Conservation (phyloP, 2,797 vertebrate genomes). For the Argyrosomus regius region DNA sequence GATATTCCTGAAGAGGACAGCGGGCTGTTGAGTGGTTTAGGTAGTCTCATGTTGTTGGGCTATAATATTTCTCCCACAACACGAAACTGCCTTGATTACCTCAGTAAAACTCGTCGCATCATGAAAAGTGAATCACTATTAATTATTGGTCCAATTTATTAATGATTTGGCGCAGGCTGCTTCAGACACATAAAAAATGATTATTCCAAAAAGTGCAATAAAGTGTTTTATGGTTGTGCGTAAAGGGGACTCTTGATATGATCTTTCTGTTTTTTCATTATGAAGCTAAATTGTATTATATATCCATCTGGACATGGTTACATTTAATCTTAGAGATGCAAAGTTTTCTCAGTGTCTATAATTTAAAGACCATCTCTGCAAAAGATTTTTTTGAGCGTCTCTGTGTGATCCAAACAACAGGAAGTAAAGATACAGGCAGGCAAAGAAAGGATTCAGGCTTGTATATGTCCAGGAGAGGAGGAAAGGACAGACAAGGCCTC, state of each 20-base stretch:
- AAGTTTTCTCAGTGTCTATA: not conserved
- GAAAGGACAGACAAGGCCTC: constrained; percentile 92
- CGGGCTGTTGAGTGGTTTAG: constrained; percentile 95
- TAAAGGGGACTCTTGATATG: constrained; percentile 26
- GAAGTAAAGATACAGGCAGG: constrained; percentile 20
- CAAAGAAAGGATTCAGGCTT: constrained; percentile 47
- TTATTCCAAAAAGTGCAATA: constrained; percentile 27
- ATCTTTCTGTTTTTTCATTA: not conserved
- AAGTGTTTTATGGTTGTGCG: constrained; percentile 50
- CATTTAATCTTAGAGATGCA: not conserved
- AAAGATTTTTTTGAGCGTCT: not conserved
- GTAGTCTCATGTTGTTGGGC: constrained; percentile 99
- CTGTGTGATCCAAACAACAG: constrained; percentile 23
- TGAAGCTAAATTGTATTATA: not conserved
- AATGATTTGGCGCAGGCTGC: constrained; percentile 24
- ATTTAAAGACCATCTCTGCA: constrained; percentile 2
- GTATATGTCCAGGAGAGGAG: constrained; percentile 46
- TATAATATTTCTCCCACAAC: constrained; percentile 93
- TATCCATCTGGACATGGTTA: not conserved
- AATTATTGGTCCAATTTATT: constrained; percentile 31
- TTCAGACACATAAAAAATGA: not conserved
- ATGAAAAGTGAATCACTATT: constrained; percentile 51
- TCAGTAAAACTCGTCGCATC: constrained; percentile 82
- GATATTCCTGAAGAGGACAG: constrained; percentile 61
- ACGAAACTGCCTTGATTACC: constrained; percentile 98